Conservation (phyloP, 1,140 invertebrate species). For the Leptestheria dahalacensis region DNA sequence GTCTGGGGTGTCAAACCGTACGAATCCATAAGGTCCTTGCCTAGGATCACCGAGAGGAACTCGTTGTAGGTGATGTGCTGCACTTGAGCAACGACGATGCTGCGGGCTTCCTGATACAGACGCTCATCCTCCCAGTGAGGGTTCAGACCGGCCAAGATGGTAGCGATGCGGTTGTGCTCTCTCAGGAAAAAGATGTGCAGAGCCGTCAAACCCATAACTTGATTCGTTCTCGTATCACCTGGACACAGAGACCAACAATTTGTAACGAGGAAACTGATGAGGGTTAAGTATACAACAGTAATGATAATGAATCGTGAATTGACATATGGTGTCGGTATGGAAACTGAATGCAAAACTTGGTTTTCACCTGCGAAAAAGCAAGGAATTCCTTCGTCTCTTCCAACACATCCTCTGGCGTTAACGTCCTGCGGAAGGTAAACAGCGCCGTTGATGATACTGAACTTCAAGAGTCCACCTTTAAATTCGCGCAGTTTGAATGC, state of each 20-base stretch:
- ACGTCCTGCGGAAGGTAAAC: constrained; percentile 10
- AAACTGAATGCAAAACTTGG: too few species aligned
- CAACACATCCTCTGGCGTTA: constrained; percentile 4
- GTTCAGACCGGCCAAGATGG: constrained; percentile 52
- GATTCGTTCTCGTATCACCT: constrained; percentile 76
- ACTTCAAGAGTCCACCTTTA: constrained; percentile 38
- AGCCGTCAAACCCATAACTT: constrained; percentile 61
- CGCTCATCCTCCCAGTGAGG: constrained; percentile 75
- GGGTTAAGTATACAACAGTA: too few species aligned
- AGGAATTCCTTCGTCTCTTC: background rate
- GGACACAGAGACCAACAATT: constrained; percentile 17
- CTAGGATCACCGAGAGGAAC: constrained; percentile 65
- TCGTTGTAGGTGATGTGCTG: constrained; percentile 78
- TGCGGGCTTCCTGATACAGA: constrained; percentile 68
- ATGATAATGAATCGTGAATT: too few species aligned
- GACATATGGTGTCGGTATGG: too few species aligned
- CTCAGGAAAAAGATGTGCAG: constrained; percentile 70
- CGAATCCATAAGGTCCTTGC: constrained; percentile 47
- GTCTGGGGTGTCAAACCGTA: constrained; percentile 50
- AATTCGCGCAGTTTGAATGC: constrained; percentile 34
- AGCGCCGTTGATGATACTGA: constrained; percentile 18
- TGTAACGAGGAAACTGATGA: too few species aligned
- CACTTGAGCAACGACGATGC: constrained; percentile 59
- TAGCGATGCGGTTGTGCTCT: constrained; percentile 80
- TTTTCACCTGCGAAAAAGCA: constrained; percentile 14